Conservation (phyloP, 2,797 vertebrate genomes). For the Prunella strophiata region DNA sequence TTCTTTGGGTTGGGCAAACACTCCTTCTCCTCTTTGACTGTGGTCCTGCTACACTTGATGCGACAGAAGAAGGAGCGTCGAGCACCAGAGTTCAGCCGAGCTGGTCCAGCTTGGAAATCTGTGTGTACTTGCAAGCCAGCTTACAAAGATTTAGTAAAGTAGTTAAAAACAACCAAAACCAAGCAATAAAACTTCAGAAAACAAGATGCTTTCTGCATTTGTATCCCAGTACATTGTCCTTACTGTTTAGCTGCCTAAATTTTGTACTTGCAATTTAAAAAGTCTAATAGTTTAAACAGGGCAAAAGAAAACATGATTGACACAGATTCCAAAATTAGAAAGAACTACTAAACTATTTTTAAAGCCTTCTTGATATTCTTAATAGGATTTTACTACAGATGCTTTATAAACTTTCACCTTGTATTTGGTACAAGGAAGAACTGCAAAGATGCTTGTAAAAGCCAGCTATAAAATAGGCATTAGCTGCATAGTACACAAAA, state of each 20-base stretch:
- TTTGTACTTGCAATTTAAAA: neutral
- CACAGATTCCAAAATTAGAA: neutral
- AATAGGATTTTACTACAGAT: constrained; percentile 6
- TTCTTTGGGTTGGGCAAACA: constrained; percentile 85
- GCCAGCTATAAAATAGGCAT: neutral
- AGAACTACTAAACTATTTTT: neutral
- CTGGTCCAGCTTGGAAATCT: constrained; percentile 82
- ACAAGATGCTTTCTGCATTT: neutral
- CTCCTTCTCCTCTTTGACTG: constrained; percentile 85
- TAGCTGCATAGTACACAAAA: constrained; percentile 9
- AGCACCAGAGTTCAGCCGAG: constrained; percentile 86
- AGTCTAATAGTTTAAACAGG: neutral
- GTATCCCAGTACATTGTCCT: neutral
- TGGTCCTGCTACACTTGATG: constrained; percentile 87
- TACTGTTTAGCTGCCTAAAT: neutral
- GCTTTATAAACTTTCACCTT: constrained; percentile 17
- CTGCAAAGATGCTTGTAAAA: neutral
- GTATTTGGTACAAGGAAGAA: neutral
- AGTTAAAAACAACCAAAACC: neutral
- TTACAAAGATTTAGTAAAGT: constrained; percentile 57
- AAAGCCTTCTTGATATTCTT: neutral
- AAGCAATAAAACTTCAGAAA: neutral
- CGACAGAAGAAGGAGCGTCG: constrained; percentile 95
- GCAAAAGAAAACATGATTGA: neutral
- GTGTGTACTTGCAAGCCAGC: constrained; percentile 89